Evolutionary conservation across 2,113 vertebrate species (phyloP), one percentile per base, ranked within the genome.

Genomic region (Hassar affinis): DNA sequence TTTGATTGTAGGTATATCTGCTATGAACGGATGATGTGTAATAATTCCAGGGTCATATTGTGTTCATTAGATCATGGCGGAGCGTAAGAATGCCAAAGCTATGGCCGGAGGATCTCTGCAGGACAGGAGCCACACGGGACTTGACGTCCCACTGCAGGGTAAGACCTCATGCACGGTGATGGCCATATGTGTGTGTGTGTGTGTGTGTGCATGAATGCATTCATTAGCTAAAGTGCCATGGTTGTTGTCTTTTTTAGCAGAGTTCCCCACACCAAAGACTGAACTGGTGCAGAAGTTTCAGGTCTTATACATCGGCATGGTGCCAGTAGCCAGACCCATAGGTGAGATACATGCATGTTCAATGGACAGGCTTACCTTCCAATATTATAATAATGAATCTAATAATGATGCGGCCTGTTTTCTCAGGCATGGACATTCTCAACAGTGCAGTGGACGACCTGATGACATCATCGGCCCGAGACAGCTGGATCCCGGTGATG

Each of bases 201-300:
- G 56, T n/a, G 8, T 74, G 57, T 61, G 14, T 84, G 51, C 35
- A 42, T 80, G 59, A 54, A n/a, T 54, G 59, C 25, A n/a, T 80
- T 35, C 78, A 45, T 84, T 45, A 49, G 52, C 66, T 80, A 66
- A 84, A 15, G 22, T 49, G 49, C n/a, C 15, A 3, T 71, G 3
- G 59, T 6, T 69, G 25, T 17, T 79, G n/a, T 83, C 47, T 79
- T 84, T 83, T 87, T 93, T 86, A 92, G 94, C 98, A 96, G 98
- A 99, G 94, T 99, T 99, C 85, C 98, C 98, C 91, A 99, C 97
- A 90, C 97, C 97, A 94, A 99, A 99, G 96, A 99, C 96, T 0
- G 98, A 99, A 91, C 92, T 98, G 93, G 98, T 99, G 8, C 98
- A 99, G 95, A 99, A 95, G 88, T 99, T 99, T 89, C 97, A 97